Evolutionary conservation across 30 jellyfish, hydroid and myxozoan genomes (phyloP).

Genomic region (Nemopilema nomurai): DNA sequence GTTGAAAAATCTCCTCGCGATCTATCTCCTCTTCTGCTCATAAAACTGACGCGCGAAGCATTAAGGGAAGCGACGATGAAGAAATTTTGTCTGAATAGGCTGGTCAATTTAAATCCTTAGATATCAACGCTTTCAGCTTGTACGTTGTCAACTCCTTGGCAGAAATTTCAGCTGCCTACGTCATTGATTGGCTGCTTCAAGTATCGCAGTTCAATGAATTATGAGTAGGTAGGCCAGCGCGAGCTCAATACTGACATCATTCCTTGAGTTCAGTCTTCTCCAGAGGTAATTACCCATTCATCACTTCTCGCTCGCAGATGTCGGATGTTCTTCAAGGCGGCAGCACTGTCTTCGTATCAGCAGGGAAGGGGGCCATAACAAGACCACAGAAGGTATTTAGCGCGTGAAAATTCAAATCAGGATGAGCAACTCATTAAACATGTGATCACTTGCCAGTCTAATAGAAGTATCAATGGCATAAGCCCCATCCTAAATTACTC

Average conservation of each 20-base stretch:
- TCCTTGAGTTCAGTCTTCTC: neutral
- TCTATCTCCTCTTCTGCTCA: too few species aligned
- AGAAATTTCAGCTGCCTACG: too few species aligned
- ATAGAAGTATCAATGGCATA: neutral
- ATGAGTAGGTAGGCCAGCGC: too few species aligned
- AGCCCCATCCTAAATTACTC: neutral
- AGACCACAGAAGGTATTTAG: conserved; percentile 51
- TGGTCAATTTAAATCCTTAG: too few species aligned
- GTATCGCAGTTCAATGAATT: neutral
- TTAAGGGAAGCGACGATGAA: too few species aligned
- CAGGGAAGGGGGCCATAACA: conserved; percentile 51
- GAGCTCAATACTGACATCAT: too few species aligned
- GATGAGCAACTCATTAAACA: too few species aligned
- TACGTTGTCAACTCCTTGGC: neutral
- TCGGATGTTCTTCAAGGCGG: conserved; percentile 85
- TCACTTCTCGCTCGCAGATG: conserved; percentile 38
- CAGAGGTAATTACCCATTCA: neutral
- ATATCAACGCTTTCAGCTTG: too few species aligned
- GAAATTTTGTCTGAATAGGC: too few species aligned
- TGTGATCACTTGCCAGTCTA: neutral
- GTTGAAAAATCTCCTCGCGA: too few species aligned
- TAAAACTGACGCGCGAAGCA: too few species aligned
- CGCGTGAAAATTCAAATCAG: too few species aligned
- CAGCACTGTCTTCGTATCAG: conserved; percentile 56
- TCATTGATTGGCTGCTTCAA: neutral